phyloP scores from a whole-genome alignment of 2,113 vertebrate genomes.

The Nyctibius bracteatus region DNA sequence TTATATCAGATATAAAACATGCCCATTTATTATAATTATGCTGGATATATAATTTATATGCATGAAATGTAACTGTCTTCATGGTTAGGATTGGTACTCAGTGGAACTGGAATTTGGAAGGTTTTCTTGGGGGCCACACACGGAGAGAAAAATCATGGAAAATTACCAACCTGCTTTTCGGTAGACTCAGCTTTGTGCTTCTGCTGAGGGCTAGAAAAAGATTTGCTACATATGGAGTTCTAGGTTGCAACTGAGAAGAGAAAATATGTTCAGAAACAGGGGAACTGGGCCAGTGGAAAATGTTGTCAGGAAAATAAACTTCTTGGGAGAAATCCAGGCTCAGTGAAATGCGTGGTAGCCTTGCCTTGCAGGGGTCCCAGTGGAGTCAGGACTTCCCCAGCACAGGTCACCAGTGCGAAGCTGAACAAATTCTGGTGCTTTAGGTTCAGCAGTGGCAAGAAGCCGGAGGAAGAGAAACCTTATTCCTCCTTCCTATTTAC shows the following conservation, averaged over 20 bases:
- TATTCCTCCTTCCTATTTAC: constrained; percentile 54
- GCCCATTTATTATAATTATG: constrained; percentile 45
- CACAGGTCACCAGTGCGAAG: neutral
- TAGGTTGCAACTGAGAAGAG: neutral
- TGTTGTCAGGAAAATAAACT: neutral
- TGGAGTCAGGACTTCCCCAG: neutral
- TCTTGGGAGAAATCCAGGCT: neutral
- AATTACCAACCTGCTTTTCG: neutral
- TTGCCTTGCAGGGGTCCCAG: neutral
- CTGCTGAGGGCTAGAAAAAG: neutral
- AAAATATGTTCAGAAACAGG: neutral
- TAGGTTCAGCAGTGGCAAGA: constrained; percentile 9
- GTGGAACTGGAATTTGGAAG: constrained; percentile 20
- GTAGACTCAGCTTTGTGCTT: neutral
- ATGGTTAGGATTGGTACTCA: neutral
- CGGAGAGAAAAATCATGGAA: neutral
- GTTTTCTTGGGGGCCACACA: neutral
- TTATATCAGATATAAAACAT: constrained; percentile 63
- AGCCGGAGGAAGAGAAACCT: constrained; percentile 22
- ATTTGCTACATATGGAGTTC: neutral
- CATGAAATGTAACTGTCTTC: constrained; percentile 49
- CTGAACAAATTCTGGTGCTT: neutral
- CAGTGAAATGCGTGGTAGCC: accelerated
- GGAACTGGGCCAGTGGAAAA: neutral
- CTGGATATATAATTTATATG: constrained; percentile 53